A percentile compares a stretch with the other conserved stretches of the same genome.
These are phyloP conservation scores for Calidris pygmaea DNA, from an alignment of 2,113 vertebrate species.

Conservation along the genomic window DNA sequence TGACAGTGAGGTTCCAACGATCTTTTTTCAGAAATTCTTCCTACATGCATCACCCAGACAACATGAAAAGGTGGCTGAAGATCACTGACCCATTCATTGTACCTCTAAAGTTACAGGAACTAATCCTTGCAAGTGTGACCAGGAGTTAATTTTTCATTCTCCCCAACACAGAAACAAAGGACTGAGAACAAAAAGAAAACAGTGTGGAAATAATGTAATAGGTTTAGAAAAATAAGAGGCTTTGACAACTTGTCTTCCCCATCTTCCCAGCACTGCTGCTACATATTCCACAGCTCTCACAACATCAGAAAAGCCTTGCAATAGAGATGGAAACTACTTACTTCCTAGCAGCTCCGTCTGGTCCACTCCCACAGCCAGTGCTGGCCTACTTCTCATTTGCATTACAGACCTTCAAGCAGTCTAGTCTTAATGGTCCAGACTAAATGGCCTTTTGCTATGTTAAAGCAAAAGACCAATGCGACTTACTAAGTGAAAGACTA, in stretches of 20 bases:
- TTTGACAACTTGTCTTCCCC: neutral
- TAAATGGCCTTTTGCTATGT: neutral
- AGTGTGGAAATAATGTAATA: neutral
- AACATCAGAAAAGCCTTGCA: neutral
- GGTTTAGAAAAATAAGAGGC: slow-evolving; percentile 2
- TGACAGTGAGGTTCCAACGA: neutral
- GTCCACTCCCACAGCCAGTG: neutral
- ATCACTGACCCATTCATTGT: slow-evolving; percentile 74
- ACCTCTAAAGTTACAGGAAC: slow-evolving; percentile 61
- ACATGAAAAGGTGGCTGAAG: slow-evolving; percentile 67
- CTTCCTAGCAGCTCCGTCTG: neutral
- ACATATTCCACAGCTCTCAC: neutral
- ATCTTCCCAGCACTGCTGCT: neutral
- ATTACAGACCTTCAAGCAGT: neutral
- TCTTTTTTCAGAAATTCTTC: slow-evolving; percentile 50
- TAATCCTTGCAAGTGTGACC: slow-evolving; percentile 55
- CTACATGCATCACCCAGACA: slow-evolving; percentile 70
- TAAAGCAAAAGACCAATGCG: neutral
- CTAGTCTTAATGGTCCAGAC: neutral
- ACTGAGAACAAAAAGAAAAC: slow-evolving; percentile 38
- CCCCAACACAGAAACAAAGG: slow-evolving; percentile 51
- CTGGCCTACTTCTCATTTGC: neutral
- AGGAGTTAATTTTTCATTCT: slow-evolving; percentile 72
- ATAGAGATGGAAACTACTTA: slow-evolving; percentile 20
- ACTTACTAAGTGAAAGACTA: neutral